phyloP scores from a whole-genome alignment of 1,140 invertebrate genomes.

The Batillaria attramentaria region DNA sequence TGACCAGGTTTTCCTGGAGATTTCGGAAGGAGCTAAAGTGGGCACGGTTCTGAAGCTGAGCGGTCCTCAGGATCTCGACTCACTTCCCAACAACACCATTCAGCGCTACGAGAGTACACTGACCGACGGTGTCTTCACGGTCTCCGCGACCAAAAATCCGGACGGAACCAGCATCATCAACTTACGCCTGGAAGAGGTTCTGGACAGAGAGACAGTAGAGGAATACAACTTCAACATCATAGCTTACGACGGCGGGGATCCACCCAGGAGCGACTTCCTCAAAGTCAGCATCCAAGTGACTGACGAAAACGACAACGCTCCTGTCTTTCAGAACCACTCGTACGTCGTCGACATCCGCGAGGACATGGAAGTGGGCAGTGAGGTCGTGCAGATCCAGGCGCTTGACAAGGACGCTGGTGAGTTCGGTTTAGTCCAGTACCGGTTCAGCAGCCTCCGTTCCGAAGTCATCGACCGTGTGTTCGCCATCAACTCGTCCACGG shows the following conservation, averaged over 20 bases:
- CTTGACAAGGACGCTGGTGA: conserved; percentile 86
- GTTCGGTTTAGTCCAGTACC: conserved; percentile 85
- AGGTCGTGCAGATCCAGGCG: conserved; percentile 77
- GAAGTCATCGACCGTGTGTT: conserved; percentile 45
- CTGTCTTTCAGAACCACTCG: conserved; percentile 86
- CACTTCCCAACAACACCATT: conserved; percentile 40
- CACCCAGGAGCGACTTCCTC: conserved; percentile 48
- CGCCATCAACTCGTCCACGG: conserved; percentile 51
- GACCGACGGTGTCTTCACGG: conserved; percentile 35
- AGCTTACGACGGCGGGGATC: conserved; percentile 78
- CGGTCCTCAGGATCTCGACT: conserved; percentile 78
- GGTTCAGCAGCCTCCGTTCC: conserved; percentile 74
- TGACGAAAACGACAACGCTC: conserved; percentile 70
- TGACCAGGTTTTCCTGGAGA: conserved; percentile 37
- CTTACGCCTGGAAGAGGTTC: conserved; percentile 36
- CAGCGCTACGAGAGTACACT: conserved; percentile 43
- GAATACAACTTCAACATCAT: conserved; percentile 85
- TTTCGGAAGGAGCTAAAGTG: conserved; percentile 75
- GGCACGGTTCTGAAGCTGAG: conserved; percentile 86
- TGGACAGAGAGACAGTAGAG: conserved; percentile 86
- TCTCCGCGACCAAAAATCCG: conserved; percentile 38
- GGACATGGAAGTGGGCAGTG: conserved; percentile 35
- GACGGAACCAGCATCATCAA: conserved; percentile 53
- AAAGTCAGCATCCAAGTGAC: conserved; percentile 78
- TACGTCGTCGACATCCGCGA: conserved; percentile 81